phyloP scores from a whole-genome alignment of 2,113 vertebrate genomes.

The Misgurnus mizolepis region DNA sequence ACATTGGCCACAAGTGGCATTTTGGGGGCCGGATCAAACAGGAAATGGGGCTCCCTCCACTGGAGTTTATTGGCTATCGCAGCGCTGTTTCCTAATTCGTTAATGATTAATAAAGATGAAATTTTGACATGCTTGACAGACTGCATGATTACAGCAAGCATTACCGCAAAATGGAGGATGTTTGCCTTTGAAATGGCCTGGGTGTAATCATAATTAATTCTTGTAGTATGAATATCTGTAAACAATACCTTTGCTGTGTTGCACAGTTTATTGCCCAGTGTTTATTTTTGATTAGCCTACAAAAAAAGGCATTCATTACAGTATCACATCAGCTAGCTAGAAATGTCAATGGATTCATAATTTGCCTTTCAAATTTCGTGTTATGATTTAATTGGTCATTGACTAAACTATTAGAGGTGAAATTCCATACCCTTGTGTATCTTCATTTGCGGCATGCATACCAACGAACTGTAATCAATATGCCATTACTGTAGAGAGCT shows the following conservation, averaged over 20 bases:
- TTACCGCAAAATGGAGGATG: conserved; percentile 61
- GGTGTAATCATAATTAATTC: background rate
- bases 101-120: conserved; percentile 66
- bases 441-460: conserved; percentile 31
- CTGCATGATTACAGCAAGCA: conserved; percentile 59
- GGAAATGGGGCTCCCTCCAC: conserved; percentile 24
- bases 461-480: conserved; percentile 33
- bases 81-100: conserved; percentile 65
- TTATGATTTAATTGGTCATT: conserved; percentile 42
- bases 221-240: background rate
- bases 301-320: conserved; percentile 14
- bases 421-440: conserved; percentile 32
- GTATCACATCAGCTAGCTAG: background rate
- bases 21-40: background rate
- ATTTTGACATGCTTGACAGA: conserved; percentile 54
- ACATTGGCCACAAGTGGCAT: conserved; percentile 58
- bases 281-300: conserved; percentile 6
- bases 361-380: conserved; percentile 37
- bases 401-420: conserved; percentile 41
- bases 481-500: conserved; percentile 9
- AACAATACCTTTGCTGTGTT: background rate
- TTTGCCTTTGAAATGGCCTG: conserved; percentile 56
- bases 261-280: background rate
- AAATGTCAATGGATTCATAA: conserved; percentile 28
- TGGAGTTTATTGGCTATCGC: conserved; percentile 55